Evolutionary conservation across 2,888 invertebrate genomes (phyloP), one percentile per base, ranked within the genome.

Genomic region (Caenorhabditis sp.): DNA sequence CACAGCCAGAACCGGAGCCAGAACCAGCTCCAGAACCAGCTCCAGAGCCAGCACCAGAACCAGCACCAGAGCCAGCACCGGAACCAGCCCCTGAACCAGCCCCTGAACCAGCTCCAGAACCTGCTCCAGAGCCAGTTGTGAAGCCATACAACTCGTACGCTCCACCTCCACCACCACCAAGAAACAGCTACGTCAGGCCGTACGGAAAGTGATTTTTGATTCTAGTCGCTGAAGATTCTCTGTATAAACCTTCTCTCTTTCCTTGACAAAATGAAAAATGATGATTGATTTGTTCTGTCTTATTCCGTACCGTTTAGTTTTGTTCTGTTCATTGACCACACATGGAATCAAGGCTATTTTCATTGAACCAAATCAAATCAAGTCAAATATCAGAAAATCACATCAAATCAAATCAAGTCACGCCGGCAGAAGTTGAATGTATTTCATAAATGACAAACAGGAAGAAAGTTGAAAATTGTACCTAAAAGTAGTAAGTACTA

Each of bases 101-200:
- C 9, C 84, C 84, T 32, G 82, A 82, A 37, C 84, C 84, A 56
- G 64, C 65, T 11, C 80, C 83, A 32, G 83, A 67, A 20, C 83
- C 83, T 40, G 65, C 60, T 13, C 68, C 83, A 35, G 80, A 79
- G 47, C 83, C 83, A 69, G 51, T 78, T 11, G 71, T 80, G 6
- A 77, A 74, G 56, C 83, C 83, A 58, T 70, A 76, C 62, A 82
- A 71, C 56, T 71, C 82, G 9, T 80, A 82, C 22, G 70, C 50
- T 15, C 71, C 72, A 26, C 65, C 74, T 20, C 56, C 47, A 47
- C 47, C 47, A 47, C 69, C 64, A 78, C 79, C 79, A 71, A 64
- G 58, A 67, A 80, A 74, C 74, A 80, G 80, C 32, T 82, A 82
- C 44, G 72, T 60, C 18, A 35, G 81, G 28, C 77, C 77, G 32